phyloP scores from a whole-genome alignment of 2,888 invertebrate species.

The Eupsilia transversa region DNA sequence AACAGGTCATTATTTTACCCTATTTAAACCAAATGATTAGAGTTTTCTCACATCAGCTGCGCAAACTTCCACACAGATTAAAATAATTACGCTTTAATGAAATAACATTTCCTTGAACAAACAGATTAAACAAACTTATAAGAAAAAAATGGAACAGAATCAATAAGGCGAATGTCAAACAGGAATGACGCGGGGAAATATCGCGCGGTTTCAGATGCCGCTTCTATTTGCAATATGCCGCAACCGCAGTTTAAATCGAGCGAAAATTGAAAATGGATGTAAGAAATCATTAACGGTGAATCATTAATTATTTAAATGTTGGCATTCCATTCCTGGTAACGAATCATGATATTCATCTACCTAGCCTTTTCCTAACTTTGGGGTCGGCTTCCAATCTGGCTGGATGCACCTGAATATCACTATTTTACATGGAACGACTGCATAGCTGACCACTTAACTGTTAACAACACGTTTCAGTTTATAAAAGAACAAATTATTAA shows the following conservation, averaged over 20 bases:
- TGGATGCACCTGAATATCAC: too few relatives aligned
- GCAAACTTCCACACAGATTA: background rate
- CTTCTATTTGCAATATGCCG: constrained; percentile 25
- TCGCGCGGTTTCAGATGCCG: constrained; percentile 13
- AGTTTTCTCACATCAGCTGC: background rate
- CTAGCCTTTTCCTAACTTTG: too few relatives aligned
- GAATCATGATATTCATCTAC: background rate
- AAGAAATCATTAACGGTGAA: background rate
- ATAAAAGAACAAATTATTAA: too few relatives aligned
- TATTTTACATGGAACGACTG: too few relatives aligned
- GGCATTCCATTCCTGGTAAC: background rate
- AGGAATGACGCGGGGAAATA: constrained; percentile 18
- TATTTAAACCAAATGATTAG: background rate
- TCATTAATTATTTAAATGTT: background rate
- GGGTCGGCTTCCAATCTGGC: too few relatives aligned
- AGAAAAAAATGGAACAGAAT: constrained; percentile 22
- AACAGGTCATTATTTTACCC: background rate
- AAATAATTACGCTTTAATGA: background rate
- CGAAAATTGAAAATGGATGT: background rate
- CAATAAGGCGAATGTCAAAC: constrained; percentile 33
- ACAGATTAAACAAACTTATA: constrained; percentile 17
- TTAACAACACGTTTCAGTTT: too few relatives aligned
- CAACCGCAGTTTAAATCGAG: constrained; percentile 3
- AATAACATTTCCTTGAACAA: background rate
- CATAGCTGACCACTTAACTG: too few relatives aligned